Conservation (phyloP, 2,113 vertebrate genomes). For the Junco hyemalis region DNA sequence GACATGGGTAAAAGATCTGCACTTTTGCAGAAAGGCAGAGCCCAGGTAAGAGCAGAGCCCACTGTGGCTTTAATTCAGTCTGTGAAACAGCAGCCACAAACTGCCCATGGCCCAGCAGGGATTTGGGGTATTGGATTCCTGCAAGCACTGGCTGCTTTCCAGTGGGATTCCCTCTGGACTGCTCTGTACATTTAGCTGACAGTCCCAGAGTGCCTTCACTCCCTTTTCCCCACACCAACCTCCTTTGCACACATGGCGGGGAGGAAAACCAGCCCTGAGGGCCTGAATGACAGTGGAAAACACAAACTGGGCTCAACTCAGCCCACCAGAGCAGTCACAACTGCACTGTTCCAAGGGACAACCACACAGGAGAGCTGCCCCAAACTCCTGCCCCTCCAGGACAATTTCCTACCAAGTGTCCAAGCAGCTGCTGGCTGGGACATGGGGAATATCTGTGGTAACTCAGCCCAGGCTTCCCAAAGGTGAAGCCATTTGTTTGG, state of each 20-base stretch:
- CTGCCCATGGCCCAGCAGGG: fast-evolving
- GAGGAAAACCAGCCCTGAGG: background rate
- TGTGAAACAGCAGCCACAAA: background rate
- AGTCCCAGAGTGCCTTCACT: background rate
- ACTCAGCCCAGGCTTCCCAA: background rate
- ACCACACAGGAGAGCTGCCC: background rate
- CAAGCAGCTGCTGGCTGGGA: background rate
- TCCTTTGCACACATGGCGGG: background rate
- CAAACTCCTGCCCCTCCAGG: background rate
- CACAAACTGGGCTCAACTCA: background rate
- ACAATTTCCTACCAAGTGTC: background rate
- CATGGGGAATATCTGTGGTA: fast-evolving
- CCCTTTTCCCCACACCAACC: background rate
- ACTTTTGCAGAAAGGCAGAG: background rate
- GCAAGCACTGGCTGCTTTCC: background rate
- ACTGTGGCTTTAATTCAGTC: background rate
- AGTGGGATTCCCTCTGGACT: background rate
- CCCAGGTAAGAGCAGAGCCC: background rate
- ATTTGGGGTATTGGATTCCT: background rate
- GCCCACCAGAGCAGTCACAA: background rate
- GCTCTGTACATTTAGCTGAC: background rate
- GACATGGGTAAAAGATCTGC: background rate
- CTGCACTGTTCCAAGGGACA: background rate
- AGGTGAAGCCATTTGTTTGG: background rate
- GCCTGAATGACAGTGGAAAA: background rate